Evolutionary conservation across 2,888 invertebrate genomes (phyloP).

Genomic region (Papilio protenor): DNA sequence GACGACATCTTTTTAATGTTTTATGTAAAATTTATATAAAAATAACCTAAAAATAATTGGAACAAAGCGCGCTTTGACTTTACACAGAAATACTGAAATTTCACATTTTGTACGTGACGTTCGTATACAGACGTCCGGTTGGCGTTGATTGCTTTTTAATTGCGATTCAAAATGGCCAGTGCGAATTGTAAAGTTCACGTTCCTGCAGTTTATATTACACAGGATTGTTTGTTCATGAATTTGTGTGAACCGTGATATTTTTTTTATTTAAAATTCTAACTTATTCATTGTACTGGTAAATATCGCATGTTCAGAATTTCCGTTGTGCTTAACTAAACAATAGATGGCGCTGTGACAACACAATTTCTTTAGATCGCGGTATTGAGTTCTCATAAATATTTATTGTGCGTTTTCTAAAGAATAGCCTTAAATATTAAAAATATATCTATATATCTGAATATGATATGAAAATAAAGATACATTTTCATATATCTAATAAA

Average conservation of each 20-base stretch:
- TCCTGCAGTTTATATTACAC: constrained; percentile 38
- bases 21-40: constrained; percentile 48
- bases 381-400: not conserved
- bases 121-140: constrained; percentile 55
- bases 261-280: not conserved
- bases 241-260: not conserved
- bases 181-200: constrained; percentile 4
- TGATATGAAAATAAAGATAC: not conserved
- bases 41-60: constrained; percentile 55
- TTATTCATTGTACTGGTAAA: not conserved
- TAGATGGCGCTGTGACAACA: not conserved
- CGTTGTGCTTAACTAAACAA: not conserved
- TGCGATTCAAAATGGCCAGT: constrained; percentile 40
- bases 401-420: not conserved
- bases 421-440: too few species aligned
- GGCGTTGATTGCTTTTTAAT: constrained; percentile 48
- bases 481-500: constrained; percentile 1
- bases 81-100: constrained; percentile 57
- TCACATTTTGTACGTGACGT: constrained; percentile 55
- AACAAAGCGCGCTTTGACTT: constrained; percentile 48
- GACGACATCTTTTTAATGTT: constrained; percentile 55
- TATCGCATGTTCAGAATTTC: not conserved
- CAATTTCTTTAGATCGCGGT: not conserved
- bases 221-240: constrained; percentile 1
- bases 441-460: not conserved